Conservation (phyloP, 2,797 vertebrate genomes). For the Carcharodon carcharias region DNA sequence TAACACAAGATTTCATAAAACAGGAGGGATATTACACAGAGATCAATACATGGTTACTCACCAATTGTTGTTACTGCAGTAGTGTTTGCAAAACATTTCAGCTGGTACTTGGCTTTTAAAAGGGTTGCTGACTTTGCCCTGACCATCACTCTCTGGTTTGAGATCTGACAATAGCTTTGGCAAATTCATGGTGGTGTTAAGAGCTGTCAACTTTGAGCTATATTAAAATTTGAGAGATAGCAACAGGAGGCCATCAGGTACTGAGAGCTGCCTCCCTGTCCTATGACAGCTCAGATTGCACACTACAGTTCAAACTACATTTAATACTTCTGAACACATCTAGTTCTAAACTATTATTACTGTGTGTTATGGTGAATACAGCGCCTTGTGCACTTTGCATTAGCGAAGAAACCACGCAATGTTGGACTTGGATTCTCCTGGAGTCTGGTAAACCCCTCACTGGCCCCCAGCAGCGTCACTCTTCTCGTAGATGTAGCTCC, state of each 20-base stretch:
- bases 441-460: constrained; percentile 54
- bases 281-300: neutral
- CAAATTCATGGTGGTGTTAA: neutral
- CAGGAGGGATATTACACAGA: neutral
- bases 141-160: neutral
- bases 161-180: neutral
- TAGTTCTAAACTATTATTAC: constrained; percentile 16
- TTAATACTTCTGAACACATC: neutral
- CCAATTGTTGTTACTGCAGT: neutral
- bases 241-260: no score
- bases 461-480: constrained; percentile 77
- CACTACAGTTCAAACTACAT: constrained; percentile 6
- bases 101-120: neutral
- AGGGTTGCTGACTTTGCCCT: neutral
- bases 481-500: constrained; percentile 97
- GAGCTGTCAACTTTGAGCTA: neutral
- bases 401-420: neutral
- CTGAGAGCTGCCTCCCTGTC: neutral
- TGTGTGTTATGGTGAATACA: neutral
- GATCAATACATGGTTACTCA: neutral
- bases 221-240: neutral
- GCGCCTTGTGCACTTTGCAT: neutral
- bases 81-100: neutral
- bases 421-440: neutral
- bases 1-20: neutral